These are phyloP conservation scores for Dolichopus griseipennis DNA, from an alignment of 2,888 invertebrate species.

Conservation along the genomic window DNA sequence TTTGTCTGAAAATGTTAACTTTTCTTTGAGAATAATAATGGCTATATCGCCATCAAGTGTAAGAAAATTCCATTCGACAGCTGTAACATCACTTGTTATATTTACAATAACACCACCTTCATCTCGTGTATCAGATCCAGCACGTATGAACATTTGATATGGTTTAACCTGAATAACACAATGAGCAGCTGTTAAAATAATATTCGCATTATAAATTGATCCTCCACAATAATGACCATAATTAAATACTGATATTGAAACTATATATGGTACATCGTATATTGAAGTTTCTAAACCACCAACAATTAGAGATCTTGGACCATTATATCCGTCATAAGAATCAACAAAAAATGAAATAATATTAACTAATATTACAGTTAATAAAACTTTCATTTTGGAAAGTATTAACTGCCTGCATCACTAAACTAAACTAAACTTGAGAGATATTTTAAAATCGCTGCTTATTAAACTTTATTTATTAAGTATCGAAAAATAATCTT, in stretches of 20 bases:
- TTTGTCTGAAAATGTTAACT: conserved; percentile 35
- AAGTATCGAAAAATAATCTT: no score
- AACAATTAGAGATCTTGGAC: background rate
- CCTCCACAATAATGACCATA: conserved; percentile 13
- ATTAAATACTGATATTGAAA: background rate
- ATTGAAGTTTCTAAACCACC: conserved; percentile 4
- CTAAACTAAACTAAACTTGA: no score
- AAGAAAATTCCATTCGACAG: background rate
- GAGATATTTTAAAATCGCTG: no score
- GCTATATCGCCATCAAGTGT: background rate
- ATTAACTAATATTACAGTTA: no score
- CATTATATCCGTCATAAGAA: no score
- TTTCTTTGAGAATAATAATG: background rate
- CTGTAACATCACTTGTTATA: background rate
- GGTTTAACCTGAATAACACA: background rate
- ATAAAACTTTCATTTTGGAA: no score
- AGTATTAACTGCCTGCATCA: no score
- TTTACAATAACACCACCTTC: background rate
- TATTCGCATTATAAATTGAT: background rate
- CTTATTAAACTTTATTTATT: no score
- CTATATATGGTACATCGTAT: conserved; percentile 13
- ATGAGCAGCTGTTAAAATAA: conserved; percentile 13
- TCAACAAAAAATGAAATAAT: no score
- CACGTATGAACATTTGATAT: background rate
- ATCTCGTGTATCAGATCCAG: background rate